Evolutionary conservation across 2,888 invertebrate species (phyloP).

Genomic region (Rhingia campestris): DNA sequence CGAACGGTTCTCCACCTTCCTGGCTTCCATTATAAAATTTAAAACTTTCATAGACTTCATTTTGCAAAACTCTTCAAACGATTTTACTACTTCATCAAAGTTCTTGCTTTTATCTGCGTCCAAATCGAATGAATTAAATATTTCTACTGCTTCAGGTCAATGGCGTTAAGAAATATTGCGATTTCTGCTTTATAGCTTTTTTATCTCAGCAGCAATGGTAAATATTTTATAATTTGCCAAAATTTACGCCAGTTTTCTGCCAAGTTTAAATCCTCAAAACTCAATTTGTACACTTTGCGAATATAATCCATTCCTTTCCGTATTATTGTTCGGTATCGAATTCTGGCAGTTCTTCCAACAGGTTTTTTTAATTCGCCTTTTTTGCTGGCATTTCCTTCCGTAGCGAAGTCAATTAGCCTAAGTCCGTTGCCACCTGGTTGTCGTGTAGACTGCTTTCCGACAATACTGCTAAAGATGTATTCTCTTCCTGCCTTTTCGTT

Average conservation of each 20-base stretch:
- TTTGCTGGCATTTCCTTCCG: too few species aligned
- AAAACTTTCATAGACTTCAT: conserved; percentile 37
- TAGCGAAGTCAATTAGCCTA: too few species aligned
- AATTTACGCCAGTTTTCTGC: conserved; percentile 5
- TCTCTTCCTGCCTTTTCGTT: too few species aligned
- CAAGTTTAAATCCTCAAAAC: not conserved
- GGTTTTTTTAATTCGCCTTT: not conserved
- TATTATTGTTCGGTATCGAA: too few species aligned
- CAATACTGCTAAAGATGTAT: too few species aligned
- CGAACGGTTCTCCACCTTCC: conserved; percentile 66
- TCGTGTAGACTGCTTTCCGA: too few species aligned
- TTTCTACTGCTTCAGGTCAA: conserved; percentile 76
- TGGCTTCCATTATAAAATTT: conserved; percentile 43
- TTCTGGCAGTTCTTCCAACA: not conserved
- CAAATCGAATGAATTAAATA: conserved; percentile 74
- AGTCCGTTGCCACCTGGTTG: too few species aligned
- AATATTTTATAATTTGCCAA: conserved; percentile 75
- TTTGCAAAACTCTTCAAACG: conserved; percentile 70
- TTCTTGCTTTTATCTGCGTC: conserved; percentile 33
- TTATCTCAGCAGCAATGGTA: conserved; percentile 71
- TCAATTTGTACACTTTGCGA: not conserved
- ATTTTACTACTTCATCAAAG: conserved; percentile 66
- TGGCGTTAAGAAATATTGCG: conserved; percentile 75
- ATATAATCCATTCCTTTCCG: not conserved
- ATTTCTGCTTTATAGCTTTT: conserved; percentile 72